phyloP scores from a whole-genome alignment of 2,113 vertebrate genomes.

The Tragelaphus buxtoni region DNA sequence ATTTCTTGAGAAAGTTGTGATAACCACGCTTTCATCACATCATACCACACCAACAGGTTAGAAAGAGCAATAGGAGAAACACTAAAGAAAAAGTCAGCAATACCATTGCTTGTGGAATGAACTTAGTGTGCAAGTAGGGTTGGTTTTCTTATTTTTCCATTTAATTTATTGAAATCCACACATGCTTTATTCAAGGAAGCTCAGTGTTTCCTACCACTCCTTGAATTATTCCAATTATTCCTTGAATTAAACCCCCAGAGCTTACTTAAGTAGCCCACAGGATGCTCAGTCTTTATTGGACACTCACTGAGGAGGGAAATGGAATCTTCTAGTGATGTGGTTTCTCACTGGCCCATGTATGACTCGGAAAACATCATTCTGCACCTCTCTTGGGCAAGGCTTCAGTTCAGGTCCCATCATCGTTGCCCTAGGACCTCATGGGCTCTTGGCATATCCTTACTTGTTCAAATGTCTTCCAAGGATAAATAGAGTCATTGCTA shows the following conservation, averaged over 20 bases:
- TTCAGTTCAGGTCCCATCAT: neutral
- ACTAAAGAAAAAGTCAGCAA: neutral
- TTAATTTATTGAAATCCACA: neutral
- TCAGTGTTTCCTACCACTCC: neutral
- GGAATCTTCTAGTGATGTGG: neutral
- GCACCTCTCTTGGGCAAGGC: neutral
- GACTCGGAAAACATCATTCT: neutral
- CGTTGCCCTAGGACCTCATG: neutral
- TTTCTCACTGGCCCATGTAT: neutral
- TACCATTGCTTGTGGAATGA: neutral
- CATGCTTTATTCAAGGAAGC: neutral
- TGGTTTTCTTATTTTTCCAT: neutral
- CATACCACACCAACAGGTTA: neutral
- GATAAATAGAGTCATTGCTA: neutral
- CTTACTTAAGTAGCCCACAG: neutral
- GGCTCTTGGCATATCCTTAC: neutral
- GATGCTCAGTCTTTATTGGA: neutral
- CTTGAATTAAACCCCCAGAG: neutral
- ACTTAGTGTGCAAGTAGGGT: neutral
- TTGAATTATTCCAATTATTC: neutral
- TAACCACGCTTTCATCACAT: neutral
- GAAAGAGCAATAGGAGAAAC: neutral
- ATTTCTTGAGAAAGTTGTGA: neutral
- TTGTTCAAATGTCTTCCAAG: neutral
- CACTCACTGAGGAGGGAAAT: neutral